These are phyloP conservation scores for Cinara cedri DNA, from an alignment of 2,888 invertebrate species.

Conservation along the genomic window DNA sequence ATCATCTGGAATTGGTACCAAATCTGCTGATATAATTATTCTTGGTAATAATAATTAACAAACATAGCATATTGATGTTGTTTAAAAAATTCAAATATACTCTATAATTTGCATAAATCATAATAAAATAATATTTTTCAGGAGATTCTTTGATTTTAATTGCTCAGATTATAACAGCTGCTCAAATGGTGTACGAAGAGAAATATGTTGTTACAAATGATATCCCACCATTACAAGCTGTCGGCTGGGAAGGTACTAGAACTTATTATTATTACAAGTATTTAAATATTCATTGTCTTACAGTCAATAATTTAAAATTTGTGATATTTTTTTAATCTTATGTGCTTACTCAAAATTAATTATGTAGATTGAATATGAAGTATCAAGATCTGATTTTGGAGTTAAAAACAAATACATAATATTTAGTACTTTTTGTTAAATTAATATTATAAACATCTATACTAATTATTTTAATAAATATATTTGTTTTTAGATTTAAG, in stretches of 20 bases:
- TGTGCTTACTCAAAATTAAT: no score
- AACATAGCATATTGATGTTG: not conserved
- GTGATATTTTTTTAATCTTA: not conserved
- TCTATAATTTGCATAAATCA: no score
- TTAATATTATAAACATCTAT: no score
- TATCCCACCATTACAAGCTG: constrained; percentile 87
- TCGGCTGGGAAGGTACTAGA: constrained; percentile 85
- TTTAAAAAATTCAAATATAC: not conserved
- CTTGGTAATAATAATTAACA: constrained; percentile 66
- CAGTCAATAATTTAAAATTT: no score
- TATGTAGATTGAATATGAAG: not conserved
- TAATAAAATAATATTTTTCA: constrained; percentile 55
- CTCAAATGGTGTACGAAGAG: constrained; percentile 95
- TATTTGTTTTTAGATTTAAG: no score
- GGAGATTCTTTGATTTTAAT: constrained; percentile 76
- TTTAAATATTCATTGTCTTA: no score
- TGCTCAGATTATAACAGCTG: constrained; percentile 80
- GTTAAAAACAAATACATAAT: no score
- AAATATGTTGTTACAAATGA: constrained; percentile 83
- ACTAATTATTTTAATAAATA: no score
- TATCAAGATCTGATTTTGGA: no score
- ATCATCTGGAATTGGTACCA: constrained; percentile 63
- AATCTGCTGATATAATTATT: constrained; percentile 72
- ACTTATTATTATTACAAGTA: not conserved
- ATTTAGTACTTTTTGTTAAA: not conserved